Evolutionary conservation across 1,140 invertebrate genomes (phyloP).

Genomic region (Asbolus verrucosus): DNA sequence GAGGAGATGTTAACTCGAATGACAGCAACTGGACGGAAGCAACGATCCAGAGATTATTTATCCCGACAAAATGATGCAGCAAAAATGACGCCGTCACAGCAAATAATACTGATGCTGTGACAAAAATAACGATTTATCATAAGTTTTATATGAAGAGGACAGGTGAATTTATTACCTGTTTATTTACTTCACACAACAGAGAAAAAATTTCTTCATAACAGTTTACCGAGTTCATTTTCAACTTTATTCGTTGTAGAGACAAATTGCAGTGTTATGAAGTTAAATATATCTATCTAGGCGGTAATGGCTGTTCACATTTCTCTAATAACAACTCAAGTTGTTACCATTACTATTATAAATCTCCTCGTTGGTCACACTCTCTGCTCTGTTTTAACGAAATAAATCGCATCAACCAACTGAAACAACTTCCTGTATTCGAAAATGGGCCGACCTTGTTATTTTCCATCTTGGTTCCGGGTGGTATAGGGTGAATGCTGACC

Average conservation of each 20-base stretch:
- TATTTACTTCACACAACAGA: constrained; percentile 1
- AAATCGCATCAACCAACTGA: too few species aligned
- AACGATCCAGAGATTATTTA: constrained; percentile 15
- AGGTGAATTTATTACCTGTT: constrained; percentile 29
- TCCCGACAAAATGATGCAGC: constrained; percentile 24
- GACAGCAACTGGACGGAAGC: not conserved
- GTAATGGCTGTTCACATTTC: too few species aligned
- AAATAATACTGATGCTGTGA: not conserved
- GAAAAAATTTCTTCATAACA: constrained; percentile 9
- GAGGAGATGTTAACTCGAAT: too few species aligned
- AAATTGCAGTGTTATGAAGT: too few species aligned
- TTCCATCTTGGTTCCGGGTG: not conserved
- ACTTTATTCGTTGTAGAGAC: too few species aligned
- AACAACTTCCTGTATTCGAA: not conserved
- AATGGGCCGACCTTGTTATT: not conserved
- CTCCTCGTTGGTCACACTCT: too few species aligned
- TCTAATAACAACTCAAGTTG: too few species aligned
- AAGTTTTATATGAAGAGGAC: constrained; percentile 14
- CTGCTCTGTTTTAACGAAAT: too few species aligned
- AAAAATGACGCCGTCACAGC: constrained; percentile 1
- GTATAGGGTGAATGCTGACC: constrained; percentile 3
- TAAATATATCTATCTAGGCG: too few species aligned
- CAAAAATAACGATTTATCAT: constrained; percentile 35
- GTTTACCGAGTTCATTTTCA: too few species aligned
- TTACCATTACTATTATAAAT: too few species aligned